phyloP scores from a whole-genome alignment of 2,113 vertebrate species.

The Lepus americanus region DNA sequence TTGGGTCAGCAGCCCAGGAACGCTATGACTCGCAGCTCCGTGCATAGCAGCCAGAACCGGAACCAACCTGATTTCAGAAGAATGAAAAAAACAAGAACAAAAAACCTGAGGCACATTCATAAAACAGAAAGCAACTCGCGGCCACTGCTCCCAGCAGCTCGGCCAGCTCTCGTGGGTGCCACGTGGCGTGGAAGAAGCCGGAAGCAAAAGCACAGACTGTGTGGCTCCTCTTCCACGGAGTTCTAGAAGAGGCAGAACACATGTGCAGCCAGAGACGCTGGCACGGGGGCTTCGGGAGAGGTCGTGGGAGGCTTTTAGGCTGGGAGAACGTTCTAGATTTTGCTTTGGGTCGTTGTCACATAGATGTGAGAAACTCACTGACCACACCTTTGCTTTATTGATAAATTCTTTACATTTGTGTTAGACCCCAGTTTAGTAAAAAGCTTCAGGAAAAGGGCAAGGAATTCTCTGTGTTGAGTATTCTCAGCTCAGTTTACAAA shows the following conservation, averaged over 20 bases:
- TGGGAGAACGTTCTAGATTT: background rate
- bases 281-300: background rate
- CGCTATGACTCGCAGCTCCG: too few species aligned
- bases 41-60: background rate
- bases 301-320: background rate
- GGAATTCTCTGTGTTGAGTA: background rate
- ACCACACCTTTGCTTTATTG: background rate
- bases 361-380: background rate
- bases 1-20: too few species aligned
- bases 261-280: too few species aligned
- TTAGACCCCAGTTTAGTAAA: background rate
- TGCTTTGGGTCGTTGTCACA: background rate
- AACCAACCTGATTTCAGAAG: background rate
- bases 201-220: background rate
- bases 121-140: background rate
- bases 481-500: background rate
- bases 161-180: rapidly evolving
- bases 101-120: background rate
- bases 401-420: background rate
- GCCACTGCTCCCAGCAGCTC: too few species aligned
- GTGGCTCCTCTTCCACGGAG: background rate
- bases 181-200: background rate
- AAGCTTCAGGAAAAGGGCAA: background rate
- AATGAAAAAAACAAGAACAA: background rate
- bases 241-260: background rate